Percentiles rank a stretch among this genome's conserved stretches.
Evolutionary conservation across 1,140 invertebrate genomes (phyloP).

Genomic region (Campoletis sonorensis): DNA sequence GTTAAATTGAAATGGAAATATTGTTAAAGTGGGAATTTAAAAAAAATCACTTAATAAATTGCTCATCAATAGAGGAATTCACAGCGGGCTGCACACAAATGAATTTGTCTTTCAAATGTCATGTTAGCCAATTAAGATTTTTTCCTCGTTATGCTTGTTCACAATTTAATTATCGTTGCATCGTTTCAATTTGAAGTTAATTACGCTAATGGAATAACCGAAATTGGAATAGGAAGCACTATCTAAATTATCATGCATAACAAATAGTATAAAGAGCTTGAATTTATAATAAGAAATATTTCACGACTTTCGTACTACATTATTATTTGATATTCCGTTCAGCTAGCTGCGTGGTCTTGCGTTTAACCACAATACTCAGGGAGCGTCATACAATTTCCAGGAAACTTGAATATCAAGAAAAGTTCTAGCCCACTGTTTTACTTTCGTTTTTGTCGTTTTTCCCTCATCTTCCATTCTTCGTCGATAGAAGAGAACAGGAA

Average conservation of each 20-base stretch:
- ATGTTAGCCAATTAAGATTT: too few relatives aligned
- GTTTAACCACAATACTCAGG: neutral
- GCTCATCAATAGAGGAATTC: neutral
- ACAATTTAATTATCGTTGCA: too few relatives aligned
- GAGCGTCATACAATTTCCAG: neutral
- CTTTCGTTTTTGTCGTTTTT: neutral
- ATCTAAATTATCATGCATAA: too few relatives aligned
- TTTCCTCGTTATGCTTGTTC: too few relatives aligned
- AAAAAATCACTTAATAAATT: neutral
- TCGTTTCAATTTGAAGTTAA: too few relatives aligned
- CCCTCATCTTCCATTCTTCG: neutral
- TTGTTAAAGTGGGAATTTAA: neutral
- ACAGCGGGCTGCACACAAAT: too few relatives aligned
- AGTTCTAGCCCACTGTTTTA: neutral
- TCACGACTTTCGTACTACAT: neutral
- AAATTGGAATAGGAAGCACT: too few relatives aligned
- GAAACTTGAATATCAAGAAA: slow-evolving; percentile 25
- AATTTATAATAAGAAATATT: neutral
- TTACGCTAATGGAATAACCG: too few relatives aligned
- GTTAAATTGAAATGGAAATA: slow-evolving; percentile 5
- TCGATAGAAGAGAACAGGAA: neutral
- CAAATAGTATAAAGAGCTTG: neutral
- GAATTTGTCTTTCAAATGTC: too few relatives aligned
- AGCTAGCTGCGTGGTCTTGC: neutral
- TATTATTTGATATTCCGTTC: slow-evolving; percentile 7